phyloP scores from a whole-genome alignment of 2,888 invertebrate genomes.

The Beris morrisii region DNA sequence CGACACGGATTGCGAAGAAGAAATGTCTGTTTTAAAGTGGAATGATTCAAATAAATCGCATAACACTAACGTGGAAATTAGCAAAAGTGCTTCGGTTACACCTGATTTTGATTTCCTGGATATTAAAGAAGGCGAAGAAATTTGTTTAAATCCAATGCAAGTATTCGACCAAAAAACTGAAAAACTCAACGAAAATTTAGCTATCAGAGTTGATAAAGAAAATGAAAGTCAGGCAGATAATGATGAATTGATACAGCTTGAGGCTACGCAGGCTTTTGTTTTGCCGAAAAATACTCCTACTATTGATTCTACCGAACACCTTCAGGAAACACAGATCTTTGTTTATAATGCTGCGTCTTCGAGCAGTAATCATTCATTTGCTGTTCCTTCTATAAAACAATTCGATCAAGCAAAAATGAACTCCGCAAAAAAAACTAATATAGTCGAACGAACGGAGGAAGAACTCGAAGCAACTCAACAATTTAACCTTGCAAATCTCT shows the following conservation, averaged over 20 bases:
- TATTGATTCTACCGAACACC: not conserved
- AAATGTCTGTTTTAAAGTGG: constrained; percentile 39
- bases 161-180: constrained; percentile 4
- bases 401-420: not conserved
- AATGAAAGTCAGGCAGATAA: not conserved
- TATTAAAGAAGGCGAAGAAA: not conserved
- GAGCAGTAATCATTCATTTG: not conserved
- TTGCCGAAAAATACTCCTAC: not conserved
- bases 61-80: not conserved
- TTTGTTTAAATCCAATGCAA: constrained; percentile 10
- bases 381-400: constrained; percentile 5
- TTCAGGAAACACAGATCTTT: constrained; percentile 28
- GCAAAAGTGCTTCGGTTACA: constrained; percentile 18
- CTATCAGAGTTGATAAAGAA: not conserved
- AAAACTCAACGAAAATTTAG: not conserved
- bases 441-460: not conserved
- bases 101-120: constrained; percentile 25
- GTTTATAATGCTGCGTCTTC: not conserved
- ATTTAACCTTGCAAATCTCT: constrained; percentile 9
- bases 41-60: constrained; percentile 14
- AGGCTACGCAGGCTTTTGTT: constrained; percentile 22
- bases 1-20: constrained; percentile 38
- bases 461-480: constrained; percentile 22
- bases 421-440: not conserved
- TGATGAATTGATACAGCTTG: not conserved